These are phyloP conservation scores for Agrochola lychnidis DNA, from an alignment of 2,888 invertebrate genomes.

Conservation along the genomic window DNA sequence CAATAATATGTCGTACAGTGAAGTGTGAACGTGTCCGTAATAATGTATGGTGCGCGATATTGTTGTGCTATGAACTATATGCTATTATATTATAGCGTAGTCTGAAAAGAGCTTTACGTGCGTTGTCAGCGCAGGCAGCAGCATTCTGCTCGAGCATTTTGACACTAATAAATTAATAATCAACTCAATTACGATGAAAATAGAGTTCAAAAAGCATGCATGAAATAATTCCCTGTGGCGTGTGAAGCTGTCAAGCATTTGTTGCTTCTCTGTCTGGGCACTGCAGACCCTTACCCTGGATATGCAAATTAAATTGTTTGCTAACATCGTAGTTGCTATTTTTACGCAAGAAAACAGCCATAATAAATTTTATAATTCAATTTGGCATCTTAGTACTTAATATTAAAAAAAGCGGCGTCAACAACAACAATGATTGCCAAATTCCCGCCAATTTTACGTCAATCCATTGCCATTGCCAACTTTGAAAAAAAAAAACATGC, in stretches of 20 bases:
- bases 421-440: constrained; percentile 55
- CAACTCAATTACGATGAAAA: not conserved
- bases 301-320: not conserved
- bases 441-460: constrained; percentile 59
- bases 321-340: constrained; percentile 8
- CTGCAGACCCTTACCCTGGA: not conserved
- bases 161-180: not conserved
- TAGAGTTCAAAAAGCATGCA: not conserved
- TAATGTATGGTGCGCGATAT: too few species aligned
- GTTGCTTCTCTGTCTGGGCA: not conserved
- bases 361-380: constrained; percentile 22
- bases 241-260: not conserved
- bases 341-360: not conserved
- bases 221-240: not conserved
- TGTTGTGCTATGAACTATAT: too few species aligned
- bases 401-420: constrained; percentile 10
- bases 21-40: too few species aligned
- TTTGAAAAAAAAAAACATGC: constrained; percentile 39
- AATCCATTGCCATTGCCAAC: constrained; percentile 63
- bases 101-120: too few species aligned
- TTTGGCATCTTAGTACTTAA: constrained; percentile 49
- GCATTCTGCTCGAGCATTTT: too few species aligned
- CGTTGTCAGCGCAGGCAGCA: too few species aligned
- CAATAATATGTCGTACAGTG: too few species aligned
- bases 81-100: too few species aligned